These are phyloP conservation scores for Eunapius fragilis DNA, from an alignment of 37 sponge, comb jelly and placozoan species.

Conservation along the genomic window DNA sequence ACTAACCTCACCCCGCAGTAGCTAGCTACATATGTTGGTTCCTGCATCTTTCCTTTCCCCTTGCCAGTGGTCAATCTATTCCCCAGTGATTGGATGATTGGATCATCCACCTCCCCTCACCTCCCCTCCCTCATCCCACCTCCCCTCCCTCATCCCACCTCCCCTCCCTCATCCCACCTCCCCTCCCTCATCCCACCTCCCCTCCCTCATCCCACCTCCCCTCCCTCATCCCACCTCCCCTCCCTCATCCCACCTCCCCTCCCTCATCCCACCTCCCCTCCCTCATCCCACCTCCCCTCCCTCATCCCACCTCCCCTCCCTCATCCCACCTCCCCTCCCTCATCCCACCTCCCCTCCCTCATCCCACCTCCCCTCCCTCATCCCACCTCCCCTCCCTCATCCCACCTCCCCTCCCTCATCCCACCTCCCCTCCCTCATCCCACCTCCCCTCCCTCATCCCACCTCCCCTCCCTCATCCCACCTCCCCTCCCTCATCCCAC, in stretches of 20 bases:
- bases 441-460: background rate
- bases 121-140: background rate
- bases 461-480: conserved; percentile 16
- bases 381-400: too few species aligned
- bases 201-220: background rate
- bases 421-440: too few species aligned
- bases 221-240: too few species aligned
- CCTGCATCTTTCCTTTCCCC: background rate
- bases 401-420: background rate
- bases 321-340: background rate
- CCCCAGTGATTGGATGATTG: too few species aligned
- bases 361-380: background rate
- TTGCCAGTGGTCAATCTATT: background rate
- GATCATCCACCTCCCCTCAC: too few species aligned
- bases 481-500: background rate
- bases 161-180: too few species aligned
- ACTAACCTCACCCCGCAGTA: background rate
- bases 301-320: too few species aligned
- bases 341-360: background rate
- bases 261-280: background rate
- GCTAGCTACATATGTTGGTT: background rate
- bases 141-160: background rate
- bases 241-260: background rate
- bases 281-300: too few species aligned
- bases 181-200: background rate